Conservation (phyloP, 2,888 invertebrate genomes). For the Drosophila nr. medialis region DNA sequence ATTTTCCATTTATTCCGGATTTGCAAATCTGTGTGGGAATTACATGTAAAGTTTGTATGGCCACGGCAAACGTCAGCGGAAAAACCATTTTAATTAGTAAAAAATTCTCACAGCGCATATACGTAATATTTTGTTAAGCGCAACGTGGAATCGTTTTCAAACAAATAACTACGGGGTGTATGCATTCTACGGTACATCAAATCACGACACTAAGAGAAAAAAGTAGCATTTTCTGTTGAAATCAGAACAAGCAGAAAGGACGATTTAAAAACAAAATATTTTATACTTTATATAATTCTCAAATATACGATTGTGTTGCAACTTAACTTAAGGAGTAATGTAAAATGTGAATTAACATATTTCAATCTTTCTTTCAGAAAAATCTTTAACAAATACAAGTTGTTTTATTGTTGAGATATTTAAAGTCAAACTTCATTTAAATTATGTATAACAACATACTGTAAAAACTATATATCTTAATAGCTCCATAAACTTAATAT, state of each 20-base stretch:
- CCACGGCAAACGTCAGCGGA: slow-evolving; percentile 51
- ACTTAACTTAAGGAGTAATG: background rate
- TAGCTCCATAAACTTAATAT: background rate
- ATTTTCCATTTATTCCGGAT: slow-evolving; percentile 39
- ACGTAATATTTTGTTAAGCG: slow-evolving; percentile 62
- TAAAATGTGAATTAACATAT: background rate
- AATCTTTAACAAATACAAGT: background rate
- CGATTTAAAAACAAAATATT: background rate
- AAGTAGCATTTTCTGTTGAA: background rate
- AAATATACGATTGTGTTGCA: background rate
- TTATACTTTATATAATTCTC: background rate
- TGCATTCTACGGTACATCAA: slow-evolving; percentile 1
- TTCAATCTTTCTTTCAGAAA: background rate
- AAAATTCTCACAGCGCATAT: slow-evolving; percentile 60
- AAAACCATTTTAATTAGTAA: slow-evolving; percentile 77
- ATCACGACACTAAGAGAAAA: background rate
- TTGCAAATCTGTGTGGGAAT: slow-evolving; percentile 68
- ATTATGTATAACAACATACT: background rate
- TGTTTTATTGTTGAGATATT: background rate
- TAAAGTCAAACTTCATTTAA: background rate
- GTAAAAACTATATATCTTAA: background rate
- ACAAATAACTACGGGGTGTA: slow-evolving; percentile 1
- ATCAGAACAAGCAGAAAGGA: background rate
- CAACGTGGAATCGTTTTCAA: slow-evolving; percentile 26
- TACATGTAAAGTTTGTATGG: slow-evolving; percentile 32